phyloP scores from a whole-genome alignment of 2,888 invertebrate genomes.

The Opisthograptis luteolata region DNA sequence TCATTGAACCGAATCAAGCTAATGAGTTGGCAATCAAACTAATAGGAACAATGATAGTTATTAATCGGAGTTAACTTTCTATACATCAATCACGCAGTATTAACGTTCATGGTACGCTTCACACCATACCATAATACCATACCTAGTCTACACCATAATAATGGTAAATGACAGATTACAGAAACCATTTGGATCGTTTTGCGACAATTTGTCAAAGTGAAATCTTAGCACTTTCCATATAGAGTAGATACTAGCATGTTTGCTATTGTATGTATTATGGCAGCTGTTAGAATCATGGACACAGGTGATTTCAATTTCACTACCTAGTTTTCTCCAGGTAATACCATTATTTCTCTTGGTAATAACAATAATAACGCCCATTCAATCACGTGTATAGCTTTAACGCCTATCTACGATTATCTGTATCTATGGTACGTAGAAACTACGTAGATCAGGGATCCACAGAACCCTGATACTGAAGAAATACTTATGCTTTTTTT shows the following conservation, averaged over 20 bases:
- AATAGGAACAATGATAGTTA: constrained; percentile 48
- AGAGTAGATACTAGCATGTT: constrained; percentile 11
- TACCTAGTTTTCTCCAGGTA: no score
- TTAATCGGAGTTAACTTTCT: constrained; percentile 70
- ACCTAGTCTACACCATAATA: constrained; percentile 64
- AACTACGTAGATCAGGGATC: no score
- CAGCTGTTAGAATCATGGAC: neutral
- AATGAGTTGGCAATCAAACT: constrained; percentile 46
- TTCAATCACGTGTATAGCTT: no score
- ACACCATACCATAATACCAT: constrained; percentile 63
- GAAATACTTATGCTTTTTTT: no score
- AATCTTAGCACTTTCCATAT: constrained; percentile 49
- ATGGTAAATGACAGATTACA: constrained; percentile 58
- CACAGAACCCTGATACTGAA: no score
- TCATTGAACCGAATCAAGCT: constrained; percentile 37
- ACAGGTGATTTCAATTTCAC: neutral
- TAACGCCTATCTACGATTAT: no score
- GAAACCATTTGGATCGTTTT: constrained; percentile 47
- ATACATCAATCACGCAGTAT: constrained; percentile 73
- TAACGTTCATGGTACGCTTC: constrained; percentile 68
- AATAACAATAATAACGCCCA: no score
- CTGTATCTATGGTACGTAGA: no score
- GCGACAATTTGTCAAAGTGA: constrained; percentile 56
- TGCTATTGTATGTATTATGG: neutral
- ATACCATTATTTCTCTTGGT: no score